phyloP scores from a whole-genome alignment of 1,140 invertebrate genomes.

The Lepidurus arcticus region DNA sequence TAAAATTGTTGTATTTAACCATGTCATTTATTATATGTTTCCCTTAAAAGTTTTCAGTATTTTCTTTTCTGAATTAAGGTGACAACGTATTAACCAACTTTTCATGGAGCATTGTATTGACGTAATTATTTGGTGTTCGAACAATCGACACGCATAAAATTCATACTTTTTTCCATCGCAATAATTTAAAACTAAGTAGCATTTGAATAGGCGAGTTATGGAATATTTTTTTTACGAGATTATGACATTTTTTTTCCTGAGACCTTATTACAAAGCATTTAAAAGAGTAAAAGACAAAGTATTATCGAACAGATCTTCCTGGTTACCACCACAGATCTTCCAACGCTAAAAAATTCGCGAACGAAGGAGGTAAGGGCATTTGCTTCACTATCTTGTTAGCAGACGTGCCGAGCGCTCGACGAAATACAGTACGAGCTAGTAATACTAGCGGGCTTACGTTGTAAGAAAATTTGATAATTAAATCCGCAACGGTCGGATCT shows the following conservation, averaged over 20 bases:
- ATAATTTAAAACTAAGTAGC: slow-evolving; percentile 14
- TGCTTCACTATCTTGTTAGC: not conserved
- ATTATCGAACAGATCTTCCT: not conserved
- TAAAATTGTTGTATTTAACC: not conserved
- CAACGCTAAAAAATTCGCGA: not conserved
- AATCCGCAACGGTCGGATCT: not conserved
- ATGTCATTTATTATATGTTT: not conserved
- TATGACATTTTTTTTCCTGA: slow-evolving; percentile 20
- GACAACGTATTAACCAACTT: too few relatives aligned
- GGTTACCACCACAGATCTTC: slow-evolving; percentile 8
- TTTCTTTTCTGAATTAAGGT: not conserved
- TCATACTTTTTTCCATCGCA: not conserved
- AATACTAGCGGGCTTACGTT: not conserved
- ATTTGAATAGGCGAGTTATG: not conserved
- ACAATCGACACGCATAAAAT: not conserved
- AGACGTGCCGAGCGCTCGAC: not conserved
- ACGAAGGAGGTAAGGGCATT: slow-evolving; percentile 8
- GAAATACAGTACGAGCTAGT: not conserved
- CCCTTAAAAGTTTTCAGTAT: not conserved
- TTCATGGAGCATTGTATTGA: not conserved
- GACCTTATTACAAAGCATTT: slow-evolving; percentile 6
- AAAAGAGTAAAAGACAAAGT: not conserved
- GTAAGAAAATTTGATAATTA: slow-evolving; percentile 10
- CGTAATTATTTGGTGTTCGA: not conserved
- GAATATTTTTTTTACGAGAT: not conserved